Evolutionary conservation across 2,113 vertebrate species (phyloP), one percentile per base, ranked within the genome.

Genomic region (Pholis gunnellus): DNA sequence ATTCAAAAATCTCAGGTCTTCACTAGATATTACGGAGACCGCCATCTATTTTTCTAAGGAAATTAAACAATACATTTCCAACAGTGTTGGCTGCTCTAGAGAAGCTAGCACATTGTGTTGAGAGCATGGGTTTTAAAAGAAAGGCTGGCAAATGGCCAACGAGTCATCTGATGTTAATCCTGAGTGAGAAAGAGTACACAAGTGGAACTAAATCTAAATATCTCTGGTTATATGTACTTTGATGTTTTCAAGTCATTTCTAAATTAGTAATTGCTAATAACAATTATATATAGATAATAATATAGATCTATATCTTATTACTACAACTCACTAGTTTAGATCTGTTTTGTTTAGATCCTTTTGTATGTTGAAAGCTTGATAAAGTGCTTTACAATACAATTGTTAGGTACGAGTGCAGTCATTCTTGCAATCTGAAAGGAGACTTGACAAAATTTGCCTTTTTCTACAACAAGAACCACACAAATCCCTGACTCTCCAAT

Each of bases 21-120:
- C 70, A 81, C 18, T 52, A 79, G 63, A 86, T 88, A 88, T 87
- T 59, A 63, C 78, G 50, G 67, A 81, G 79, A 80, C 74, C 78
- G 82, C 65, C 76, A 85, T 88, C 29, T 92, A 87, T 93, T 93
- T 93, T 80, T 75, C 83, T 57, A 57, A 87, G 93, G 92, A 94
- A 94, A 91, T 84, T 63, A 79, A 92, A 93, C 93, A 94, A 94
- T 93, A 82, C 78, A 75, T 67, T 83, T 86, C 91, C 93, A 87
- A 73, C 91, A 65, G 91, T 61, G 89, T 87, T 22, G 79, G 84
- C 82, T 78, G 75, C 83, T 82, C 61, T 67, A 52, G 67, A 84
- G 78, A 88, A 79, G 78, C 81, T 40, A 68, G 68, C 76, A 86
- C 90, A 91, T 92, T 93, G 89, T 92, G 76, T 92, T 82, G 52